Base-by-base conservation (phyloP, 2,113 vertebrate genomes). In the Chinchilla lanigera region DNA sequence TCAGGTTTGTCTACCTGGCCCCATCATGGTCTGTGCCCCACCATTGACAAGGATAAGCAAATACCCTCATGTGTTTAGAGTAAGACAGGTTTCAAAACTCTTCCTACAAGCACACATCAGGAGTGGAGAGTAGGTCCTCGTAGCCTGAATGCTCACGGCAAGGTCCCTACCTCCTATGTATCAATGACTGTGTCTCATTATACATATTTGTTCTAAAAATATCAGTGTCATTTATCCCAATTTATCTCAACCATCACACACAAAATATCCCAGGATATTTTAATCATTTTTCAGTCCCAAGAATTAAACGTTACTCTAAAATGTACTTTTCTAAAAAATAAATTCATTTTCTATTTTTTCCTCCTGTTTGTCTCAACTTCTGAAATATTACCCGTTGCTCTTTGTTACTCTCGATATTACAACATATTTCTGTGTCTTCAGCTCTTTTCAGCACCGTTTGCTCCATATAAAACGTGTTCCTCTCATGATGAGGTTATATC, bases 131-230 rank as follows among this genome's bases (percentile, higher is more conserved):
- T 14, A 75, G 22, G 7, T 75, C 26, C 16, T 20, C 38, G 90
- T 26, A 19, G 4, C 19, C 16, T 67, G 38, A 44, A 35, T 61
- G 28, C 11, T 71, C 54, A 47, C 44, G 24, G 3, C 33, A 56
- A 16, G 0, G 13, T 47, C 2, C 14, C 13, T 33, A 13, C 24
- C 24, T 47, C 22, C 12, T 19, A 6, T 7, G 0, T 1, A 20
- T 38, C 24, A 4, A 8, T 90, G 67, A 22, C 13, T 50, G 16
- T 78, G 54, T 9, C 26, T 38, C 33, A 17, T 52, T 38, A 50
- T 20, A 17, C 1, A 8, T 71, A 38, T 67, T 33, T 85, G 50
- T 54, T 85, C 50, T 38, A 69, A 6, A 4, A 28, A 84, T 35
- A 35, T 63, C 17, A 60, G 22, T 28, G 3, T 14, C 22, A n/a